Conservation (phyloP, 2,888 invertebrate genomes). For the Tetranychus truncatus region DNA sequence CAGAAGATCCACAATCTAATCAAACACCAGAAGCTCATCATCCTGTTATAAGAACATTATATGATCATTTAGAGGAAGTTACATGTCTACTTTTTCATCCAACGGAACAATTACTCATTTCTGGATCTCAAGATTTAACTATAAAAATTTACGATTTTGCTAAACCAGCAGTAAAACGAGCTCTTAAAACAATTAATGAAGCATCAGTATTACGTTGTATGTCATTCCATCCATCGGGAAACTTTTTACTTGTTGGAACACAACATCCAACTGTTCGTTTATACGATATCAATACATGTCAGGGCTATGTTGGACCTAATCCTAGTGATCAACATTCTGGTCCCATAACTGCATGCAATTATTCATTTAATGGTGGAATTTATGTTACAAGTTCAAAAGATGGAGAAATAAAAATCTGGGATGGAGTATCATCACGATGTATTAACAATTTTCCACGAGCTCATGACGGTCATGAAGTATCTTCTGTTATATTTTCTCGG, state of each 20-base stretch:
- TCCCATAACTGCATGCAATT: conserved; percentile 38
- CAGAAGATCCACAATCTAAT: conserved; percentile 43
- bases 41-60: conserved; percentile 89
- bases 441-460: conserved; percentile 82
- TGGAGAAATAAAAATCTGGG: conserved; percentile 89
- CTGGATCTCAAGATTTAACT: conserved; percentile 80
- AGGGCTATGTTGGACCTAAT: conserved; percentile 82
- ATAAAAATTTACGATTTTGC: conserved; percentile 94
- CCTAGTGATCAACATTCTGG: conserved; percentile 43
- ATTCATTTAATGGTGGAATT: conserved; percentile 49
- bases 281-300: conserved; percentile 84
- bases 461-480: conserved; percentile 82
- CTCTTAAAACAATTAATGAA: conserved; percentile 85
- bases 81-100: conserved; percentile 93
- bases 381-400: conserved; percentile 77
- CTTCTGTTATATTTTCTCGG: conserved; percentile 76
- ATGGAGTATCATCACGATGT: conserved; percentile 78
- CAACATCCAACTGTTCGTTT: conserved; percentile 65
- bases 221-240: conserved; percentile 86
- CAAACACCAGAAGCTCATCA: conserved; percentile 58
- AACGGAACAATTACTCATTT: conserved; percentile 70
- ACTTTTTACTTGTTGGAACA: conserved; percentile 79
- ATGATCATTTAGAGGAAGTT: conserved; percentile 94
- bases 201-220: conserved; percentile 73
- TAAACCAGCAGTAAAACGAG: conserved; percentile 94